Percentiles rank a stretch among this genome's conserved stretches.
Evolutionary conservation across 30 jellyfish, hydroid and myxozoan genomes (phyloP).

Genomic region (Cassiopea xamachana): DNA sequence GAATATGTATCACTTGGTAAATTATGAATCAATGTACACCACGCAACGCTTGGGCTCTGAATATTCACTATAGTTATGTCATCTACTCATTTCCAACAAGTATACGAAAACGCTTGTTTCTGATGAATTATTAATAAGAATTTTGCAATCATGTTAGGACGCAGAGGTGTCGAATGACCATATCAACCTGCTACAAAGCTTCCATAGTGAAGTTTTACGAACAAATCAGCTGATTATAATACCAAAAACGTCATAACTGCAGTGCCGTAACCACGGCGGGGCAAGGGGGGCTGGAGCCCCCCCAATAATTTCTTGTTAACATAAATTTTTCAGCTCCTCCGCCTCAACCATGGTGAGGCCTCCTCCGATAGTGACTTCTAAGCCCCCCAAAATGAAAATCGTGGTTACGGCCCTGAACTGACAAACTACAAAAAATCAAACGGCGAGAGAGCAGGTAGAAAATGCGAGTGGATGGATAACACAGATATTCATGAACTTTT

Average conservation of each 20-base stretch:
- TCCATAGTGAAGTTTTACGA: not conserved
- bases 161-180: not conserved
- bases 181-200: not conserved
- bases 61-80: not conserved
- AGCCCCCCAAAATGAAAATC: too few species aligned
- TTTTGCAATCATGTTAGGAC: constrained; percentile 3
- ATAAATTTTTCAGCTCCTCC: too few species aligned
- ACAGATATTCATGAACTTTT: too few species aligned
- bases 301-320: too few species aligned
- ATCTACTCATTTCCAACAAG: not conserved
- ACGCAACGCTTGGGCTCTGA: not conserved
- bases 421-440: too few species aligned
- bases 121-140: not conserved
- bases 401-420: too few species aligned
- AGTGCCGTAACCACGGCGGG: too few species aligned
- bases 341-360: too few species aligned
- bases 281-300: too few species aligned
- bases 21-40: not conserved
- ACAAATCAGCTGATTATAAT: not conserved
- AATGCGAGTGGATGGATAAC: too few species aligned
- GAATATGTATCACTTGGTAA: not conserved
- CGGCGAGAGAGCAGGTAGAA: too few species aligned
- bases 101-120: not conserved
- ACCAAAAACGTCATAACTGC: not conserved
- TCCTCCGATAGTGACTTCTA: too few species aligned